These are phyloP conservation scores for Anthoscopus minutus DNA, from an alignment of 2,113 vertebrate genomes.

Conservation along the genomic window DNA sequence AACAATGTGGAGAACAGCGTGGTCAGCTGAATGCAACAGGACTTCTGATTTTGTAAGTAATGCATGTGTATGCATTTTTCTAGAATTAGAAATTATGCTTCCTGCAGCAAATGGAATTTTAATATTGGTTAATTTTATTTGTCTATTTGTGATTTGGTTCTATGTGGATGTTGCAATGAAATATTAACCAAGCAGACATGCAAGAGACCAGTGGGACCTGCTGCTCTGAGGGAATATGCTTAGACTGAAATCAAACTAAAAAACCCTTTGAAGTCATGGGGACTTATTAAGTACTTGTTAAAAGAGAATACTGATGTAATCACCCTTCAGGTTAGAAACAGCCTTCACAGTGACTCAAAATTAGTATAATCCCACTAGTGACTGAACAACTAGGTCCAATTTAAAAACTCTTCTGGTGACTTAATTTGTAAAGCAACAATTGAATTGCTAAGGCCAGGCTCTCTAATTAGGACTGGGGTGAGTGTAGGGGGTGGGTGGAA, in stretches of 20 bases:
- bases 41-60: conserved; percentile 48
- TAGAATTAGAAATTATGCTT: background rate
- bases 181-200: background rate
- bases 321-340: background rate
- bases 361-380: background rate
- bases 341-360: background rate
- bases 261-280: background rate
- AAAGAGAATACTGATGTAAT: background rate
- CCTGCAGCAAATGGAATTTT: background rate
- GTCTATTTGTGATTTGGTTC: background rate
- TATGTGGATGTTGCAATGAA: background rate
- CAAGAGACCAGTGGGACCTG: background rate
- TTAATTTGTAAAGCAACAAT: background rate
- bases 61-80: background rate
- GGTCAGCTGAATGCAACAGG: background rate
- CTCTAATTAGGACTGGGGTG: background rate
- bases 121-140: background rate
- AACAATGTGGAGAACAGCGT: background rate
- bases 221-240: background rate
- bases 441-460: background rate
- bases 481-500: background rate
- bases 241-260: background rate
- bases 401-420: background rate
- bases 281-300: background rate
- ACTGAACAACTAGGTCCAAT: background rate